Evolutionary conservation across 2,888 invertebrate species (phyloP), one percentile per base, ranked within the genome.

Genomic region (Diadromus collaris): DNA sequence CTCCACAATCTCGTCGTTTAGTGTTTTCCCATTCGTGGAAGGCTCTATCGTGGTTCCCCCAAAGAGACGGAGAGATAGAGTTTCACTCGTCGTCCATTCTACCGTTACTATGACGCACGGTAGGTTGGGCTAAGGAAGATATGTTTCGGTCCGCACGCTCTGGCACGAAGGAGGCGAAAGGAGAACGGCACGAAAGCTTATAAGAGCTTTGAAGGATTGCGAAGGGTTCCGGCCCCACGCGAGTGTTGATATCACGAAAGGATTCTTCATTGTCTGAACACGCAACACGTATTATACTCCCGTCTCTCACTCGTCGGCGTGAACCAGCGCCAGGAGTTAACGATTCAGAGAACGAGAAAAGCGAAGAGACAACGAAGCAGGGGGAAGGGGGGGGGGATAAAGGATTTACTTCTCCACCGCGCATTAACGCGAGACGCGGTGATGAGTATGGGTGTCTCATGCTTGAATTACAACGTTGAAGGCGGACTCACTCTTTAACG

Each of bases 401-500:
- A 64, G 72, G 48, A 78, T 79, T 75, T 68, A 60, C 41, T 75
- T 60, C 67, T 67, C 76, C 54, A 46, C 64, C 63, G 78, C 56
- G 76, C 63, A 82, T 83, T 74, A 79, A 80, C 74, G 76, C 71
- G 76, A 78, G 72, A 51, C 27, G 72, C 58, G 51, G 65, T 78
- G 81, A 83, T 76, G 74, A 78, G 64, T 76, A 76, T 19, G 72
- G 75, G 64, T 51, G 75, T 61, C 73, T 69, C 63, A 60, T 72
- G 69, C 21, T 79, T 69, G 60, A 78, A 81, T 81, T 70, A 81
- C 78, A 69, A 68, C 65, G 69, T 75, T 80, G 46, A 51, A 73
- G 69, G 73, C 76, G 24, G 58, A 60, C 63, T 65, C 65, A 61
- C 68, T 78, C 79, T 81, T 82, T 82, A 83, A 80, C 78, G 75